A percentile compares a stretch with the other conserved stretches of the same genome.
Evolutionary conservation across 2,113 vertebrate species (phyloP).

Genomic region (Crocuta crocuta): DNA sequence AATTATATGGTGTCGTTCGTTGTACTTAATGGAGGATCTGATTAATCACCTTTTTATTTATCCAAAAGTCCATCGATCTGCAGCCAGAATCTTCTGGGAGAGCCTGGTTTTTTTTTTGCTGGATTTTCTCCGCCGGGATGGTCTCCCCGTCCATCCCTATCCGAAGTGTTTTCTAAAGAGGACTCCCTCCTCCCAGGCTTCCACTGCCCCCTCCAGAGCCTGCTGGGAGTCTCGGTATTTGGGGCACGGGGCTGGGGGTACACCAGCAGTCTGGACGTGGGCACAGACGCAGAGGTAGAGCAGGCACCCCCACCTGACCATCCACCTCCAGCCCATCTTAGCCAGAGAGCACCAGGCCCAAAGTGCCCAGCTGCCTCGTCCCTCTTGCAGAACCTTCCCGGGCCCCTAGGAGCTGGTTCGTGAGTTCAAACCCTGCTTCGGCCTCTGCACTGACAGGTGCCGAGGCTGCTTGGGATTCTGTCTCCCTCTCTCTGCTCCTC

Average conservation of each 20-base stretch:
- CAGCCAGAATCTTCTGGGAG: accelerated
- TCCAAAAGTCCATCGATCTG: slow-evolving; percentile 49
- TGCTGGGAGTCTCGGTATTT: background rate
- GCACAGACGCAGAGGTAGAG: background rate
- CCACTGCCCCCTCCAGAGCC: background rate
- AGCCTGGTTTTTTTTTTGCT: background rate
- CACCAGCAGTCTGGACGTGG: background rate
- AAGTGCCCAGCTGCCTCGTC: background rate
- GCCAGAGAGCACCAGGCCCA: background rate
- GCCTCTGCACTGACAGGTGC: too few species aligned
- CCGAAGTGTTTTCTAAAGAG: background rate
- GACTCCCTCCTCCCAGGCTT: background rate
- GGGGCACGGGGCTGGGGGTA: background rate
- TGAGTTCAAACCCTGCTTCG: background rate
- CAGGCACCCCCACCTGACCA: background rate
- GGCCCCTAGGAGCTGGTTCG: background rate
- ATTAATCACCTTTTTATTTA: slow-evolving; percentile 73
- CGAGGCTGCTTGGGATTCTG: too few species aligned
- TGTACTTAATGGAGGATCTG: slow-evolving; percentile 56
- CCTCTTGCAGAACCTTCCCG: background rate
- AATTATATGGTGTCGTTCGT: background rate
- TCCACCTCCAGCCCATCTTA: too few species aligned
- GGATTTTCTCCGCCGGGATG: background rate
- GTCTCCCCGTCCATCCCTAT: background rate
- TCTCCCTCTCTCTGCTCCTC: too few species aligned